phyloP scores from a whole-genome alignment of 1,140 invertebrate genomes.

The Bemisia tabaci region DNA sequence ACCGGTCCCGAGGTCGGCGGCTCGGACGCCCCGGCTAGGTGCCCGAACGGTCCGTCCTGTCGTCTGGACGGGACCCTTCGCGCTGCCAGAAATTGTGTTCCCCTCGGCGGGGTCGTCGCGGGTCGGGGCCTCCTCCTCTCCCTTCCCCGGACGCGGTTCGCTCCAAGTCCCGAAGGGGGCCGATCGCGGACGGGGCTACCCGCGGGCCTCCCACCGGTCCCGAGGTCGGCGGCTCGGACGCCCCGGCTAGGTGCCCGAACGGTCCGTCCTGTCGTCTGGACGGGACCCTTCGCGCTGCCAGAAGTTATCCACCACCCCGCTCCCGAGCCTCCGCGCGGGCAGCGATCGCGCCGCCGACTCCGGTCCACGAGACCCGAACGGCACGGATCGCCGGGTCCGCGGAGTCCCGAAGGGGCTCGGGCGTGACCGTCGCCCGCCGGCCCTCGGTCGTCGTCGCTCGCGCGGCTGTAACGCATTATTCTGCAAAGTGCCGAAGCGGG shows the following conservation, averaged over 20 bases:
- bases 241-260: not conserved
- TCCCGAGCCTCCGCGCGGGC: too few relatives aligned
- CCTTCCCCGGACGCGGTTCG: not conserved
- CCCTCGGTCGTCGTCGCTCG: too few relatives aligned
- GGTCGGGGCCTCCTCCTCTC: not conserved
- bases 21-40: not conserved
- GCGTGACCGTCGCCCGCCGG: too few relatives aligned
- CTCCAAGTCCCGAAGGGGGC: too few relatives aligned
- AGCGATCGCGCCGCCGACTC: too few relatives aligned
- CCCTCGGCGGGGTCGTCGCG: too few relatives aligned
- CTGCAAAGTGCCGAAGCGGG: too few relatives aligned
- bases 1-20: not conserved
- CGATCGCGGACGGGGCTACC: too few relatives aligned
- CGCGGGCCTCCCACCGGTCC: too few relatives aligned
- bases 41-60: not conserved
- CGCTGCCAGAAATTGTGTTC: not conserved
- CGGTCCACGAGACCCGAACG: too few relatives aligned
- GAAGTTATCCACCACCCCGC: not conserved
- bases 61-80: not conserved
- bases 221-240: too few relatives aligned
- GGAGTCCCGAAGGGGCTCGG: not conserved
- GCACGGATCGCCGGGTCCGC: not conserved
- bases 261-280: not conserved
- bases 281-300: not conserved
- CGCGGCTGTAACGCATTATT: not conserved